Percentiles rank a stretch among this genome's conserved stretches.
These are phyloP conservation scores for Agelas oroides DNA, from an alignment of 37 sponge, comb jelly and placozoan species.

Conservation along the genomic window DNA sequence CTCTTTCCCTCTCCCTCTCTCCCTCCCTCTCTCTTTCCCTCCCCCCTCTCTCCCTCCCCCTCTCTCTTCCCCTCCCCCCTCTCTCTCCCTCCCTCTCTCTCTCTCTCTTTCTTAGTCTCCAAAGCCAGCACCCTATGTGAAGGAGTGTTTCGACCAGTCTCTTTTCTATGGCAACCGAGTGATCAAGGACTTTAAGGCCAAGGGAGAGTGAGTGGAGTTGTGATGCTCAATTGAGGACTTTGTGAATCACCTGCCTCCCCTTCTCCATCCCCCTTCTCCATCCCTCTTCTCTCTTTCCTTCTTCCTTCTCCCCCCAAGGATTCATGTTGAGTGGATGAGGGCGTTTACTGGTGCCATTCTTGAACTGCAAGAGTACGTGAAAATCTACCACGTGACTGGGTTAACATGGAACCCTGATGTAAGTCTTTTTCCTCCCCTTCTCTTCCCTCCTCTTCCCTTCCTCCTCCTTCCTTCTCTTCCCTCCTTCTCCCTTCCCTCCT, in stretches of 20 bases:
- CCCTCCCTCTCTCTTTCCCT: too few relatives aligned
- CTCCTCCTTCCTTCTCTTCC: background rate
- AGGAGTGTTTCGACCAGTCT: conserved; percentile 75
- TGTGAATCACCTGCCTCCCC: background rate
- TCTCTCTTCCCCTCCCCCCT: too few relatives aligned
- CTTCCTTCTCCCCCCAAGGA: conserved; percentile 2
- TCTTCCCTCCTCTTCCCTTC: background rate
- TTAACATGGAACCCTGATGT: conserved; percentile 83
- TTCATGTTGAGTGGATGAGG: conserved; percentile 83
- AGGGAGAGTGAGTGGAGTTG: conserved; percentile 73
- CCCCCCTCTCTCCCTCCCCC: too few relatives aligned
- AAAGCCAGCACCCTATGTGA: conserved; percentile 84
- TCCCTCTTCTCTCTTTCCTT: background rate
- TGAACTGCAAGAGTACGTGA: conserved; percentile 85
- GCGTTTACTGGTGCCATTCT: conserved; percentile 44
- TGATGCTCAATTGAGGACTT: too few relatives aligned
- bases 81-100: too few relatives aligned
- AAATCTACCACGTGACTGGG: conserved; percentile 79
- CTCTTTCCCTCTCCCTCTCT: too few relatives aligned
- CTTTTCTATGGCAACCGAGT: conserved; percentile 93
- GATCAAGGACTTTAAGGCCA: conserved; percentile 90
- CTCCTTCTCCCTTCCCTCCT: background rate
- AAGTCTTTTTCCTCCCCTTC: background rate
- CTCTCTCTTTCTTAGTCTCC: conserved; percentile 71
- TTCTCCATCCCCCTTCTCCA: background rate